Conservation (phyloP, 1,140 invertebrate genomes). For the Frieseomelitta varia region DNA sequence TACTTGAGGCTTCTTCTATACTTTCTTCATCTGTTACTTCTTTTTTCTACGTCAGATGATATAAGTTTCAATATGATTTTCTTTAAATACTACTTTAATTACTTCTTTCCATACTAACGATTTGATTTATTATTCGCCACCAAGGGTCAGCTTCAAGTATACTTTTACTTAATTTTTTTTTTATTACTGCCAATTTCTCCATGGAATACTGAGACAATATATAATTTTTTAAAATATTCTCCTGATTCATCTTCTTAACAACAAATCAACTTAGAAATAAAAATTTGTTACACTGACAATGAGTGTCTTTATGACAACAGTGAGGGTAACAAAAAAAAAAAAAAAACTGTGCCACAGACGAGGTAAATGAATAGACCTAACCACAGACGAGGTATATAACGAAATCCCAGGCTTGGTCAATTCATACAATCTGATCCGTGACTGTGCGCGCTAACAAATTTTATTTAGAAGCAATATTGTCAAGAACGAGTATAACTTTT, state of each 20-base stretch:
- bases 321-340: not conserved
- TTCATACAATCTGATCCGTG: too few relatives aligned
- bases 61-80: not conserved
- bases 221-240: slow-evolving; percentile 36
- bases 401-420: too few relatives aligned
- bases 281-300: too few relatives aligned
- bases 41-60: slow-evolving; percentile 22
- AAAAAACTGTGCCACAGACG: not conserved
- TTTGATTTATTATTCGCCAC: slow-evolving; percentile 36
- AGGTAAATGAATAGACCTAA: too few relatives aligned
- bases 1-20: slow-evolving; percentile 12
- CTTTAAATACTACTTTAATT: not conserved
- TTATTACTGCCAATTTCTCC: slow-evolving; percentile 42
- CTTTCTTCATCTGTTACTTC: not conserved
- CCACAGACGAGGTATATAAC: too few relatives aligned
- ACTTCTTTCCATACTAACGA: slow-evolving; percentile 40
- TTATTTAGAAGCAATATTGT: not conserved
- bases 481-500: not conserved
- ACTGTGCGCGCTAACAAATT: not conserved
- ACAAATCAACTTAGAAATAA: not conserved
- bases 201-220: slow-evolving; percentile 33
- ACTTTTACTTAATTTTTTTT: slow-evolving; percentile 32
- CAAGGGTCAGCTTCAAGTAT: slow-evolving; percentile 33
- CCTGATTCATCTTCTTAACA: slow-evolving; percentile 26
- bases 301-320: not conserved